These are phyloP conservation scores for Zele albiditarsus DNA, from an alignment of 2,888 invertebrate genomes.

Conservation along the genomic window DNA sequence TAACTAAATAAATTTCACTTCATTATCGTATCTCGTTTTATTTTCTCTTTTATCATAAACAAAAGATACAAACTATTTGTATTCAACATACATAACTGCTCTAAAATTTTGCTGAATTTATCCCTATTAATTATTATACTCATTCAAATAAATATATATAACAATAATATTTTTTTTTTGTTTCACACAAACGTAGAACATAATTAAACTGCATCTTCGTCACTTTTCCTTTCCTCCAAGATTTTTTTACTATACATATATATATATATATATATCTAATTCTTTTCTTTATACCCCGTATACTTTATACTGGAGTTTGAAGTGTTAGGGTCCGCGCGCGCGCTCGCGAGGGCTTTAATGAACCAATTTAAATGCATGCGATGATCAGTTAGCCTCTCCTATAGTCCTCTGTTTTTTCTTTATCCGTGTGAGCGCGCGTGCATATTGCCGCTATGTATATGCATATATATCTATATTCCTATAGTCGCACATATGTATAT, in stretches of 20 bases:
- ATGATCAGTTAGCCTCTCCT: constrained; percentile 72
- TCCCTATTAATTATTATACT: too few relatives aligned
- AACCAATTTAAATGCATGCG: constrained; percentile 73
- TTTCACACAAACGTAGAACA: neutral
- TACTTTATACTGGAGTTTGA: constrained; percentile 40
- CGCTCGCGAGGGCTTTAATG: constrained; percentile 69
- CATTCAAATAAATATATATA: neutral
- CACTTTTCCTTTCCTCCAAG: neutral
- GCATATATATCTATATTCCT: neutral
- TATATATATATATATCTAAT: neutral
- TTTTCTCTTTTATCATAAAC: too few relatives aligned
- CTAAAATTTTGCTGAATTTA: too few relatives aligned
- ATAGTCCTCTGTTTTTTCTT: constrained; percentile 55
- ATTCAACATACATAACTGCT: too few relatives aligned
- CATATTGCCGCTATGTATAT: neutral
- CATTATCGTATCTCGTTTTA: too few relatives aligned
- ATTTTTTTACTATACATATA: neutral
- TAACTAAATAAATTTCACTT: too few relatives aligned
- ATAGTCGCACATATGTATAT: neutral
- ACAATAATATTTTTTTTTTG: neutral
- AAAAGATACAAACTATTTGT: too few relatives aligned
- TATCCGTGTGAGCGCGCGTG: constrained; percentile 51
- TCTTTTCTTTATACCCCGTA: constrained; percentile 2
- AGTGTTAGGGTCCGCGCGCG: constrained; percentile 45
- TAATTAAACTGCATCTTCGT: neutral